phyloP scores from a whole-genome alignment of 64 coral and sea anemone species.

The Stichodactyla helianthus region DNA sequence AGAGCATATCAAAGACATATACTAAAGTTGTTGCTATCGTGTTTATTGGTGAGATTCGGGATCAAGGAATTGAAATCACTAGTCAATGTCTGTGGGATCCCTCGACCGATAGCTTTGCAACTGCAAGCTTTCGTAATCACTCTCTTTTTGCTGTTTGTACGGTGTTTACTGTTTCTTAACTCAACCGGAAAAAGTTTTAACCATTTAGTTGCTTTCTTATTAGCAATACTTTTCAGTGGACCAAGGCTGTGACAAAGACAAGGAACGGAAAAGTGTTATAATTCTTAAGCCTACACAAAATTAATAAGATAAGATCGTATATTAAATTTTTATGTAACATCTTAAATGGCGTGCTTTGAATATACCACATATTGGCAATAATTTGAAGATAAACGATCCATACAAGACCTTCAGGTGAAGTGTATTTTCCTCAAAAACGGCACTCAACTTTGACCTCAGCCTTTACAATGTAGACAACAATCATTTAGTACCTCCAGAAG shows the following conservation, averaged over 20 bases:
- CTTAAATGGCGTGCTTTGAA: background rate
- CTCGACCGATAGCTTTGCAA: conserved; percentile 64
- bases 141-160: conserved; percentile 79
- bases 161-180: conserved; percentile 64
- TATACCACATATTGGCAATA: background rate
- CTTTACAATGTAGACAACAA: background rate
- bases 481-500: background rate
- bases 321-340: background rate
- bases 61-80: conserved; percentile 87
- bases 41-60: conserved; percentile 80
- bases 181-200: background rate
- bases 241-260: too few species aligned
- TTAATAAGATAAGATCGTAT: too few species aligned
- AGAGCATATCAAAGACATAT: conserved; percentile 18
- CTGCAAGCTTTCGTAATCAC: conserved; percentile 77
- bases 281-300: too few species aligned
- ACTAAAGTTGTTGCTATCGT: conserved; percentile 74
- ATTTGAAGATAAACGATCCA: background rate
- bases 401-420: background rate
- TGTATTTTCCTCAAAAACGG: background rate
- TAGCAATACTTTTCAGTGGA: too few species aligned
- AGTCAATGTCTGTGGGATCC: conserved; percentile 92
- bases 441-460: conserved; percentile 1
- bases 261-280: background rate
- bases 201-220: background rate